Percentiles rank a stretch among this genome's conserved stretches.
Evolutionary conservation across 2,888 invertebrate species (phyloP).

Genomic region (Pterostichus madidus): DNA sequence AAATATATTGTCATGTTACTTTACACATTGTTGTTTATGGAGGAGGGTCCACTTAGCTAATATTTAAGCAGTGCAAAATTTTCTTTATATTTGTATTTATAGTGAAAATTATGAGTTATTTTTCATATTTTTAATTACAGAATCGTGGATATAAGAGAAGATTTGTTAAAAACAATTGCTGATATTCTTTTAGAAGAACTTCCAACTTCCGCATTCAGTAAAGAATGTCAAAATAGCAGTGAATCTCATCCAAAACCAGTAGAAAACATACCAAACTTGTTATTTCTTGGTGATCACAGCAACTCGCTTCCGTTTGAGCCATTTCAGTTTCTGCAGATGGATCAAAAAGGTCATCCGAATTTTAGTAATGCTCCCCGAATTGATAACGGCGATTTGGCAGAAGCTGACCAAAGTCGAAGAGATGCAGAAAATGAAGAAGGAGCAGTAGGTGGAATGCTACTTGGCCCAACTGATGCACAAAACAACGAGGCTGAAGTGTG

Average conservation of each 20-base stretch:
- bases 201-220: conserved; percentile 13
- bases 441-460: conserved; percentile 75
- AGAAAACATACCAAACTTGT: conserved; percentile 69
- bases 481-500: conserved; percentile 48
- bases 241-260: conserved; percentile 34
- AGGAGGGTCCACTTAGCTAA: too few relatives aligned
- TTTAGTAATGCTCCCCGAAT: conserved; percentile 76
- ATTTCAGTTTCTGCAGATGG: conserved; percentile 74
- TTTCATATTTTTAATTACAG: conserved; percentile 63
- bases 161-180: conserved; percentile 68
- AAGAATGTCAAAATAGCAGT: conserved; percentile 51
- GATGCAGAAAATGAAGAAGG: conserved; percentile 75
- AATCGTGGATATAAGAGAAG: conserved; percentile 69
- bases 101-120: not conserved
- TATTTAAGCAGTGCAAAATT: too few relatives aligned
- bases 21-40: too few relatives aligned
- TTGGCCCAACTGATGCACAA: not conserved
- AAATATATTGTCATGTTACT: too few relatives aligned
- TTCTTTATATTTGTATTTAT: conserved; percentile 13
- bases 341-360: conserved; percentile 78
- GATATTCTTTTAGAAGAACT: conserved; percentile 68
- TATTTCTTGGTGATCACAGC: conserved; percentile 73
- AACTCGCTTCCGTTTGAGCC: conserved; percentile 67
- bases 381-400: conserved; percentile 87
- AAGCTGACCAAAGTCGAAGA: conserved; percentile 88